These are phyloP conservation scores for Schizopygopsis malacanthus DNA, from an alignment of 2,797 vertebrate species.

Conservation along the genomic window DNA sequence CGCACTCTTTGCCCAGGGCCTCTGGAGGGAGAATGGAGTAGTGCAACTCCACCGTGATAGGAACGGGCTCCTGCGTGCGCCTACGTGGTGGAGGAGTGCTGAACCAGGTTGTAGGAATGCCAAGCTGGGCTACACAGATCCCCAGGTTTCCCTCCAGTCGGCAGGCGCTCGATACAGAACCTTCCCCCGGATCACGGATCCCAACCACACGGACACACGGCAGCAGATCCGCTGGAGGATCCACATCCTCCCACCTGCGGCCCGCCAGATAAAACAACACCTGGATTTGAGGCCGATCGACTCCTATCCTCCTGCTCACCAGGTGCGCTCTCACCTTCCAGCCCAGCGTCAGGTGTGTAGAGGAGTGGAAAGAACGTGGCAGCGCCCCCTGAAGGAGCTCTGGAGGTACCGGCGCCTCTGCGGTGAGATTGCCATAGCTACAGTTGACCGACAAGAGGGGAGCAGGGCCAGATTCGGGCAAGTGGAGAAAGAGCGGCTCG, in stretches of 20 bases:
- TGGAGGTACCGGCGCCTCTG: constrained; percentile 80
- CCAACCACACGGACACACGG: constrained; percentile 89
- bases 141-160: constrained; percentile 85
- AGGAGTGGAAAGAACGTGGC: constrained; percentile 73
- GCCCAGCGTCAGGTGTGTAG: constrained; percentile 83
- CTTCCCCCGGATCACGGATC: constrained; percentile 83
- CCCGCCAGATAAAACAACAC: constrained; percentile 90
- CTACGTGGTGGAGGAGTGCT: constrained; percentile 70
- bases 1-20: constrained; percentile 78
- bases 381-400: constrained; percentile 84
- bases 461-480: constrained; percentile 71
- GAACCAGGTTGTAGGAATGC: constrained; percentile 90
- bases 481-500: constrained; percentile 89
- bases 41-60: constrained; percentile 84
- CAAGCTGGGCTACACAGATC: constrained; percentile 92
- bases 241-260: constrained; percentile 84
- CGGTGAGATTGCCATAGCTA: constrained; percentile 88
- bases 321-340: constrained; percentile 92
- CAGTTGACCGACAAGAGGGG: constrained; percentile 83
- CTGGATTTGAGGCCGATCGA: constrained; percentile 89
- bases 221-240: constrained; percentile 74
- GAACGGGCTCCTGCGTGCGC: constrained; percentile 25
- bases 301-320: constrained; percentile 84
- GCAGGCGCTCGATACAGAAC: constrained; percentile 83
- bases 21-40: constrained; percentile 83